Evolutionary conservation across 2,797 vertebrate genomes (phyloP), one percentile per base, ranked within the genome.

Genomic region (Florisuga fusca): DNA sequence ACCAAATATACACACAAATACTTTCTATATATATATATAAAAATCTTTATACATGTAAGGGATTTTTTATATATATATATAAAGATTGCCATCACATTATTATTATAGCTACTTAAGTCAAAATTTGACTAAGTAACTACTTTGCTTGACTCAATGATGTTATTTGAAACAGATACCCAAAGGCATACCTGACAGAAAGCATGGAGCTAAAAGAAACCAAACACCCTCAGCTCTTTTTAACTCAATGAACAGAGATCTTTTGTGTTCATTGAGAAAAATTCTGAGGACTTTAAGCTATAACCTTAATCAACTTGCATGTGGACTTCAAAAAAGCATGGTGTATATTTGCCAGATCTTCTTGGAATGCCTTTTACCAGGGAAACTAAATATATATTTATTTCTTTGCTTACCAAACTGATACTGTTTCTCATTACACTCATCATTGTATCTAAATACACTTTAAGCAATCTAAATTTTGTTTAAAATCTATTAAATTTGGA

Each of bases 21-120:
- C 91, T 92, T 97, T 94, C n/a, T 89, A 67, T 88, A 93, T 88
- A 96, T 95, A 96, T 74, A 31, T 54, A 18, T 51, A 29, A 10
- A 93, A 92, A 95, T 91, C 84, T 95, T 88, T 90, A 94, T 91
- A 94, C 79, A 91, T 88, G 90, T 80, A 95, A 71, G 69, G 89
- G 82, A 86, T 75, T 92, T 92, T 95, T 10, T 54, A 27, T 89
- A 77, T 88, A 89, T 96, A 97, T 97, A 97, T 96, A 96, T 96
- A 97, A 98, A 96, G 98, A 98, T 98, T 98, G 97, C 98, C 98
- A 98, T 98, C 98, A 98, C 98, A 97, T 97, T 97, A 98, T 97
- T 76, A 29, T 88, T 97, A 96, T 82, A 95, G 96, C 84, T 95
- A 93, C 93, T 97, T 90, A 58, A 90, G 95, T 96, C 97, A 96